A percentile compares a stretch with the other conserved stretches of the same genome.
phyloP scores from a whole-genome alignment of 37 sponge, comb jelly and placozoan species.

The Cliona cf. orientalis region DNA sequence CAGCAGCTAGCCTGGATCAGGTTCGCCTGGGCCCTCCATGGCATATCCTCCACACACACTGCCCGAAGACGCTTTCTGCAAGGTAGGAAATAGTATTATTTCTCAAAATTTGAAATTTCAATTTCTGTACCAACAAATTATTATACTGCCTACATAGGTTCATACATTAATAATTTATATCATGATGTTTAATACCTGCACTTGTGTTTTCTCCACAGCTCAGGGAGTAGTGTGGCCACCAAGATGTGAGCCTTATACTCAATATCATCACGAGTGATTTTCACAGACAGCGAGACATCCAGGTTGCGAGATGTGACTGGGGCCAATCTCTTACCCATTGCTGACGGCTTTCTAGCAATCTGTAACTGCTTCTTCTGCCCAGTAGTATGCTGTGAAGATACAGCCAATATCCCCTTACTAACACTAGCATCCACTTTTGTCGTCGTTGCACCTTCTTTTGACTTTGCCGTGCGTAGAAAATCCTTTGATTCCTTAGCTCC shows the following conservation, averaged over 20 bases:
- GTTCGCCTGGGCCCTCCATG: conserved; percentile 92
- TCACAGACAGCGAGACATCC: not conserved
- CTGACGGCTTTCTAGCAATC: not conserved
- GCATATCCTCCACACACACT: conserved; percentile 73
- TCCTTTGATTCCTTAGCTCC: too few species aligned
- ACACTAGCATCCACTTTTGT: too few species aligned
- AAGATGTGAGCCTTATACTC: conserved; percentile 56
- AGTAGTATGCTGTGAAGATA: too few species aligned
- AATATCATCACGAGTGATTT: conserved; percentile 72
- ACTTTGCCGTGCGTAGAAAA: too few species aligned
- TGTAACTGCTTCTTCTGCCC: not conserved
- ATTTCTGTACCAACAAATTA: too few species aligned
- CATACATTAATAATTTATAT: not conserved
- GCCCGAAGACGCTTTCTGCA: conserved; percentile 54
- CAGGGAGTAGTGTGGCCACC: conserved; percentile 41
- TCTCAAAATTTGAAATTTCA: not conserved
- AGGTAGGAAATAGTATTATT: not conserved
- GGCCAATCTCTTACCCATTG: not conserved
- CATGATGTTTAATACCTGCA: conserved; percentile 14
- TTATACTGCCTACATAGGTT: too few species aligned
- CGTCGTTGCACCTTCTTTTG: too few species aligned
- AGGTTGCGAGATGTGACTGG: not conserved
- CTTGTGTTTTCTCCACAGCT: conserved; percentile 38
- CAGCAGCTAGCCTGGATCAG: conserved; percentile 48
- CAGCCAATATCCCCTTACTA: too few species aligned